These are phyloP conservation scores for Regulus satrapa DNA, from an alignment of 2,113 vertebrate species.

Conservation along the genomic window DNA sequence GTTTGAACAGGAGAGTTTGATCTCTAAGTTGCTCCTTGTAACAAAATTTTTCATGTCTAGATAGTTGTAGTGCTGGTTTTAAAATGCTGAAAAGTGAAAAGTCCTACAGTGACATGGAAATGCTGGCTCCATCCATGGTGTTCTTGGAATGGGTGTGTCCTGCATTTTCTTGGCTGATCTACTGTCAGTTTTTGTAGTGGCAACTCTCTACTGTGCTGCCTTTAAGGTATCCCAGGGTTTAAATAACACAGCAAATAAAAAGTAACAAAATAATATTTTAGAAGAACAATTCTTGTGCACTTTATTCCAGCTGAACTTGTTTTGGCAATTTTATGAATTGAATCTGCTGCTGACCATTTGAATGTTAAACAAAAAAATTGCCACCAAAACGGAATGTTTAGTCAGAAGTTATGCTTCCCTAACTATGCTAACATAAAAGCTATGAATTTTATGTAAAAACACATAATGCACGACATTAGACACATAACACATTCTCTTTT, in stretches of 20 bases:
- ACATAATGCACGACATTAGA: background rate
- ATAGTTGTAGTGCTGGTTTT: background rate
- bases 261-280: background rate
- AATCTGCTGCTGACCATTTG: background rate
- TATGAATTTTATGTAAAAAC: background rate
- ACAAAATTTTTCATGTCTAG: background rate
- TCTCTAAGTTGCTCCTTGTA: background rate
- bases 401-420: background rate
- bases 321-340: background rate
- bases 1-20: background rate
- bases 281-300: background rate
- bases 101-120: background rate
- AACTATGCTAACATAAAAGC: background rate
- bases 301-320: background rate
- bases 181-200: background rate
- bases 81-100: background rate
- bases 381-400: background rate
- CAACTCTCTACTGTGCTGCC: background rate
- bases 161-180: background rate
- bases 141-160: accelerated
- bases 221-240: background rate
- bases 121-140: background rate
- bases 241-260: background rate
- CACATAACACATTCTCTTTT: background rate
- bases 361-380: background rate